Conservation (phyloP, 64 coral and sea anemone species). For the Porites lutea region DNA sequence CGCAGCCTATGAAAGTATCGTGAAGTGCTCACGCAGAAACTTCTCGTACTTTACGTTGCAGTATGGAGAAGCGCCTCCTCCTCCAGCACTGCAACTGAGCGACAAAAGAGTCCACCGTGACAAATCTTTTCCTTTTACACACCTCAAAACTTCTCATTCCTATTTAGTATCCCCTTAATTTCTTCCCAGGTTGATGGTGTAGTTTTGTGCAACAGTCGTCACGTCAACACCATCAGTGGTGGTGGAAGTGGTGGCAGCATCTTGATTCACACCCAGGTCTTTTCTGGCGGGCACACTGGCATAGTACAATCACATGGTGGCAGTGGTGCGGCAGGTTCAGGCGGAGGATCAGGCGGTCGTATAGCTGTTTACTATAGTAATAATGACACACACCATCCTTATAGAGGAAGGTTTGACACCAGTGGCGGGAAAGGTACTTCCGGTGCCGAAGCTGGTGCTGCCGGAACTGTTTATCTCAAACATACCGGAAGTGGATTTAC, state of each 20-base stretch:
- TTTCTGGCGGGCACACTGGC: constrained; percentile 95
- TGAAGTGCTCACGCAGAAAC: too few species aligned
- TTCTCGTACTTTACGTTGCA: too few species aligned
- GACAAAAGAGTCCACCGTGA: too few species aligned
- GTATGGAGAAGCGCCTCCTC: too few species aligned
- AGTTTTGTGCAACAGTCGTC: constrained; percentile 69
- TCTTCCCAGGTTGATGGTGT: constrained; percentile 82
- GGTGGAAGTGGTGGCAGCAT: constrained; percentile 97
- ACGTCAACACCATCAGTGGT: constrained; percentile 61
- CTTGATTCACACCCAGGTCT: constrained; percentile 73
- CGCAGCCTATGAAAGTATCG: too few species aligned
- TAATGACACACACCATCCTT: constrained; percentile 80
- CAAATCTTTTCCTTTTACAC: too few species aligned
- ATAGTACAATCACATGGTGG: constrained; percentile 80
- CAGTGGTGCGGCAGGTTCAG: constrained; percentile 58
- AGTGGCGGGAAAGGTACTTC: constrained; percentile 77
- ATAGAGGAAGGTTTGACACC: constrained; percentile 75
- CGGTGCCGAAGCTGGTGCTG: constrained; percentile 88
- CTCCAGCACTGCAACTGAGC: too few species aligned
- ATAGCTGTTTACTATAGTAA: constrained; percentile 88
- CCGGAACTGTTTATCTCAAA: constrained; percentile 91
- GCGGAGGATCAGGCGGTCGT: constrained; percentile 91
- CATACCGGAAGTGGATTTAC: constrained; percentile 70
- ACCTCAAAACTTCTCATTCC: too few species aligned
- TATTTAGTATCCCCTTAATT: not conserved